These are phyloP conservation scores for Polypedilum vanderplanki DNA, from an alignment of 1,140 invertebrate genomes.

Conservation along the genomic window DNA sequence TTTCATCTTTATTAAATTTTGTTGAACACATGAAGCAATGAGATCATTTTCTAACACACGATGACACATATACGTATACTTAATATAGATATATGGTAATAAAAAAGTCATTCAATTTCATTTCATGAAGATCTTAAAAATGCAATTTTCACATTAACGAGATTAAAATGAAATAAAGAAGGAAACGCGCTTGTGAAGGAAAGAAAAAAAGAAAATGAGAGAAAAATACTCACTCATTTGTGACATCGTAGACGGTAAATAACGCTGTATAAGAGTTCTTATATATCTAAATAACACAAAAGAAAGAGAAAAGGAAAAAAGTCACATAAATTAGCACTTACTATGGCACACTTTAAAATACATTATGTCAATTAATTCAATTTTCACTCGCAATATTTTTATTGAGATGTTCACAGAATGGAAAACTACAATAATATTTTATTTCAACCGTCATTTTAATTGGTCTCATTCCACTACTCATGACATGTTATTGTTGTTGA, in stretches of 20 bases:
- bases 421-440: not conserved
- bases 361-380: conserved; percentile 16
- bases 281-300: conserved; percentile 75
- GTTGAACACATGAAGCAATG: no score
- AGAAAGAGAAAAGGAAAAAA: conserved; percentile 36
- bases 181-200: no score
- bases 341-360: not conserved
- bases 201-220: not conserved
- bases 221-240: conserved; percentile 64
- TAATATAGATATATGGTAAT: no score
- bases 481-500: not conserved
- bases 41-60: no score
- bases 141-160: conserved; percentile 24
- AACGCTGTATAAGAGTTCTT: conserved; percentile 70
- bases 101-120: no score
- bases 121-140: conserved; percentile 23
- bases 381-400: not conserved
- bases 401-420: not conserved
- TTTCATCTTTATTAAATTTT: no score
- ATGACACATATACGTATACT: no score
- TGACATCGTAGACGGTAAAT: conserved; percentile 79
- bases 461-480: not conserved
- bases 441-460: conserved; percentile 9
- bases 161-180: conserved; percentile 25
- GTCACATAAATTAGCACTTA: conserved; percentile 18